Percentiles rank a stretch among this genome's conserved stretches.
phyloP scores from a whole-genome alignment of 2,888 invertebrate genomes.

The Osmoderma eremita region DNA sequence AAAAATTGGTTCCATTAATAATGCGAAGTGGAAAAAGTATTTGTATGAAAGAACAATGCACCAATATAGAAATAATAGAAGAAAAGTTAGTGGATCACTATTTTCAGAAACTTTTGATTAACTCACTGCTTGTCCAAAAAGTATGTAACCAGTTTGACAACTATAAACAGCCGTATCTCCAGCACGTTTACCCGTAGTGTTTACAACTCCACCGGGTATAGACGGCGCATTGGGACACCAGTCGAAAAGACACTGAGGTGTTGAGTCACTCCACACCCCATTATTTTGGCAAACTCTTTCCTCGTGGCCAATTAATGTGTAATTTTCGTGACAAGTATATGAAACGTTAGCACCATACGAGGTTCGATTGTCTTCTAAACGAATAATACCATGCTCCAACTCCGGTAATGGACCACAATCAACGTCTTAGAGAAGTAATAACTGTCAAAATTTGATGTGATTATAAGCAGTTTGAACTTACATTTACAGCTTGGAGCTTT shows the following conservation, averaged over 20 bases:
- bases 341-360: slow-evolving; percentile 81
- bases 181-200: slow-evolving; percentile 77
- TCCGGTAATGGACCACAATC: slow-evolving; percentile 78
- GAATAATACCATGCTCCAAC: slow-evolving; percentile 78
- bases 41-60: neutral
- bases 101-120: too few species aligned
- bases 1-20: too few species aligned
- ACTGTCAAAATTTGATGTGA: slow-evolving; percentile 6
- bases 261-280: slow-evolving; percentile 80
- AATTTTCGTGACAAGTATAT: slow-evolving; percentile 85
- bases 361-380: slow-evolving; percentile 75
- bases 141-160: slow-evolving; percentile 85
- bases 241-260: slow-evolving; percentile 84
- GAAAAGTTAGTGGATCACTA: too few species aligned
- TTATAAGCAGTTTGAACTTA: slow-evolving; percentile 64
- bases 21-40: too few species aligned
- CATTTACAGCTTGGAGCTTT: slow-evolving; percentile 86
- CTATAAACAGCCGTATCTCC: slow-evolving; percentile 84
- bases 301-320: slow-evolving; percentile 81
- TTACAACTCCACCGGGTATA: slow-evolving; percentile 79
- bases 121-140: slow-evolving; percentile 83
- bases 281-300: slow-evolving; percentile 78
- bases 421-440: slow-evolving; percentile 71
- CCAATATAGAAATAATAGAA: neutral
- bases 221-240: slow-evolving; percentile 88